Percentiles rank a stretch among this genome's conserved stretches.
These are phyloP conservation scores for Pteropus alecto DNA, from an alignment of 2,113 vertebrate genomes.

Conservation along the genomic window DNA sequence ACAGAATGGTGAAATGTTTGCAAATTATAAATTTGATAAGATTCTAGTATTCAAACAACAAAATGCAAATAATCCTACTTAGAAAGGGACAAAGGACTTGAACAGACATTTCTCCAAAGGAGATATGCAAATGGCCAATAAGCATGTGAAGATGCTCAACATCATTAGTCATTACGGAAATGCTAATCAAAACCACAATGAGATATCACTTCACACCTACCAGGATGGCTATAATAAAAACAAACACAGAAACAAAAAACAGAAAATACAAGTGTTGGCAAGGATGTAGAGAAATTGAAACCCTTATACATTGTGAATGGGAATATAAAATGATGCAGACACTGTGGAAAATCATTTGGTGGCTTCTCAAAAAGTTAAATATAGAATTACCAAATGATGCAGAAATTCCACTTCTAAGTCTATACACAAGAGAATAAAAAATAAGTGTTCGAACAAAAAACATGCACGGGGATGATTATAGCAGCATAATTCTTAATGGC, in stretches of 20 bases:
- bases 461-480: not conserved
- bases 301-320: not conserved
- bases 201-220: not conserved
- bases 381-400: not conserved
- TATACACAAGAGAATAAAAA: not conserved
- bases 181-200: not conserved
- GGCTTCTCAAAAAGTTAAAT: not conserved
- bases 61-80: not conserved
- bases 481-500: not conserved
- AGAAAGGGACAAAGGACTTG: not conserved
- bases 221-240: not conserved
- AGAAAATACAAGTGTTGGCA: not conserved
- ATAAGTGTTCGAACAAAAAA: not conserved
- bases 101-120: not conserved
- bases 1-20: not conserved
- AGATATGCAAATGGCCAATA: not conserved
- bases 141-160: not conserved
- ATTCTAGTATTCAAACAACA: not conserved
- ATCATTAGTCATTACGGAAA: not conserved
- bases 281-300: not conserved
- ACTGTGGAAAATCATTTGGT: not conserved
- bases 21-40: not conserved
- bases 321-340: not conserved
- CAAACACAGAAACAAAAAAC: not conserved
- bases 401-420: not conserved